A percentile compares a stretch with the other conserved stretches of the same genome.
Evolutionary conservation across 2,797 vertebrate genomes (phyloP).

Genomic region (Pangasius larnaudii): DNA sequence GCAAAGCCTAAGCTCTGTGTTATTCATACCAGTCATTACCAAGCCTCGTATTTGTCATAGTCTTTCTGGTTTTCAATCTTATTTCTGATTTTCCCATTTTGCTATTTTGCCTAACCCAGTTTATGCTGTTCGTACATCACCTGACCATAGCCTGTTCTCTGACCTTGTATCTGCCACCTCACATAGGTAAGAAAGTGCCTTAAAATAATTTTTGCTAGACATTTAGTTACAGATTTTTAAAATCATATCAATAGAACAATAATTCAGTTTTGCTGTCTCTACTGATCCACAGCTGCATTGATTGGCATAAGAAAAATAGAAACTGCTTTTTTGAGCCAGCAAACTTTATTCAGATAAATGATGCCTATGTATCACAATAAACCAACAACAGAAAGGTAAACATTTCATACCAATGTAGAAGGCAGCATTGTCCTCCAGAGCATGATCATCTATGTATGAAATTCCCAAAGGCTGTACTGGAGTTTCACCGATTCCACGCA

Average conservation of each 20-base stretch:
- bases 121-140: no score
- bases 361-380: background rate
- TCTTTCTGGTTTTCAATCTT: background rate
- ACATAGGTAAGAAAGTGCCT: background rate
- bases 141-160: background rate
- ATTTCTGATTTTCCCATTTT: background rate
- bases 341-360: background rate
- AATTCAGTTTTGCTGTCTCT: background rate
- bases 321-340: background rate
- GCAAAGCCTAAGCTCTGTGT: no score
- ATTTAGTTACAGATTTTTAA: background rate
- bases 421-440: slow-evolving; percentile 78
- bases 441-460: slow-evolving; percentile 84
- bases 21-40: no score
- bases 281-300: background rate
- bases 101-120: no score
- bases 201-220: background rate
- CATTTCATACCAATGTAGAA: slow-evolving; percentile 82
- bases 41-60: no score
- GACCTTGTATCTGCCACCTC: background rate
- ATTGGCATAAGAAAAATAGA: background rate
- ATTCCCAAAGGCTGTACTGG: slow-evolving; percentile 86
- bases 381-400: background rate
- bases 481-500: slow-evolving; percentile 86
- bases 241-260: no score